These are phyloP conservation scores for Aphrocallistes beatrix DNA, from an alignment of 37 sponge, comb jelly and placozoan species.

Conservation along the genomic window DNA sequence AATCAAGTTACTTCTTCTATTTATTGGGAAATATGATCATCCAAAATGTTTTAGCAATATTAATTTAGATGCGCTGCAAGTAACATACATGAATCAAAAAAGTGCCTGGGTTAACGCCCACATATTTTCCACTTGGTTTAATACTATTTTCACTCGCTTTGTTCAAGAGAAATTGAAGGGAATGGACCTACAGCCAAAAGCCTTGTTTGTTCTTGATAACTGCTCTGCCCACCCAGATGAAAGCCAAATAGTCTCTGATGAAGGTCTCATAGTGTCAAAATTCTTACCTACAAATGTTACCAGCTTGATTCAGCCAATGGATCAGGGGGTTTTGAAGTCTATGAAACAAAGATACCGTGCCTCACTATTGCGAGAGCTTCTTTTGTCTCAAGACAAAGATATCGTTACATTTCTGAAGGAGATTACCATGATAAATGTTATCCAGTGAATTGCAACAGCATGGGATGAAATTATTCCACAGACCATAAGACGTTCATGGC, in stretches of 20 bases:
- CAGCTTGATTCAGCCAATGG: constrained; percentile 28
- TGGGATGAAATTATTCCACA: background rate
- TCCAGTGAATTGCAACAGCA: background rate
- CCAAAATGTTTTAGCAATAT: constrained; percentile 37
- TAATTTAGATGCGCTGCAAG: constrained; percentile 19
- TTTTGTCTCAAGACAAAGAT: constrained; percentile 37
- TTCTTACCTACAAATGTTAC: constrained; percentile 35
- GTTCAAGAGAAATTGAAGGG: constrained; percentile 8
- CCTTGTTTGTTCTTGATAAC: constrained; percentile 21
- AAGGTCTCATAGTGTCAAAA: constrained; percentile 22
- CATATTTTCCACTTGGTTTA: constrained; percentile 48
- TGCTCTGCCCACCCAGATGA: constrained; percentile 24
- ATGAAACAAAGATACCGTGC: constrained; percentile 17
- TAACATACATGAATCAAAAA: constrained; percentile 8
- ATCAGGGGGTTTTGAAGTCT: constrained; percentile 26
- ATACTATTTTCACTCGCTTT: constrained; percentile 38
- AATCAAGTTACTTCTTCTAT: constrained; percentile 32
- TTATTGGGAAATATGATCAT: constrained; percentile 34
- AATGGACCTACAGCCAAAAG: constrained; percentile 11
- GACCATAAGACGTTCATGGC: background rate
- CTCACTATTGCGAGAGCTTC: constrained; percentile 34
- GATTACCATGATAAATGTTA: constrained; percentile 22
- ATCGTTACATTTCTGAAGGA: constrained; percentile 35
- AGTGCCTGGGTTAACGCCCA: constrained; percentile 19
- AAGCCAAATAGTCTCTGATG: constrained; percentile 16